phyloP scores from a whole-genome alignment of 2,113 vertebrate species.

The Prochilodus magdalenae region DNA sequence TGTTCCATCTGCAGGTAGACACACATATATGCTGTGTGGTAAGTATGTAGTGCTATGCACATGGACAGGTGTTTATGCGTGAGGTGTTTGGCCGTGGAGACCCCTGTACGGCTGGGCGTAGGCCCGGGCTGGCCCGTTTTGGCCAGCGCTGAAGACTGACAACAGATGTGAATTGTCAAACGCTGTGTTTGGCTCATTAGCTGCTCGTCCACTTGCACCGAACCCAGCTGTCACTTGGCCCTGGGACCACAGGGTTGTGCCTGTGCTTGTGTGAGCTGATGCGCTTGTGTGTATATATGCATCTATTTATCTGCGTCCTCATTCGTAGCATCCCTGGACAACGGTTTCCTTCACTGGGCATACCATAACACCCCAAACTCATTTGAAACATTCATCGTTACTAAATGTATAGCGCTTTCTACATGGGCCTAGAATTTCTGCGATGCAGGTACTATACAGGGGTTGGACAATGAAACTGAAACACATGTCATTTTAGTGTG shows the following conservation, averaged over 20 bases:
- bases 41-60: background rate
- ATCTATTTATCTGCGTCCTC: slow-evolving; percentile 12
- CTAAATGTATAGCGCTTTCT: background rate
- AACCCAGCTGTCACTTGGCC: slow-evolving; percentile 71
- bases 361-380: background rate
- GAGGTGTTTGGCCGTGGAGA: background rate
- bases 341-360: slow-evolving; percentile 29
- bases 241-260: slow-evolving; percentile 67
- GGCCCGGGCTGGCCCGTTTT: slow-evolving; percentile 26
- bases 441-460: no score
- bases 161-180: slow-evolving; percentile 80
- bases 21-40: no score
- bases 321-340: slow-evolving; percentile 21
- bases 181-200: slow-evolving; percentile 68
- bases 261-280: slow-evolving; percentile 30
- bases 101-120: background rate
- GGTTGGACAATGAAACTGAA: no score
- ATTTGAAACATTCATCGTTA: background rate
- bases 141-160: slow-evolving; percentile 72
- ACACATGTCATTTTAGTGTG: no score
- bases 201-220: slow-evolving; percentile 73
- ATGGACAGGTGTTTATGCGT: slow-evolving; percentile 1
- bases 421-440: no score
- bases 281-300: slow-evolving; percentile 25
- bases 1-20: no score